Base-by-base conservation (phyloP, 2,113 vertebrate species). In the Passerina amoena region DNA sequence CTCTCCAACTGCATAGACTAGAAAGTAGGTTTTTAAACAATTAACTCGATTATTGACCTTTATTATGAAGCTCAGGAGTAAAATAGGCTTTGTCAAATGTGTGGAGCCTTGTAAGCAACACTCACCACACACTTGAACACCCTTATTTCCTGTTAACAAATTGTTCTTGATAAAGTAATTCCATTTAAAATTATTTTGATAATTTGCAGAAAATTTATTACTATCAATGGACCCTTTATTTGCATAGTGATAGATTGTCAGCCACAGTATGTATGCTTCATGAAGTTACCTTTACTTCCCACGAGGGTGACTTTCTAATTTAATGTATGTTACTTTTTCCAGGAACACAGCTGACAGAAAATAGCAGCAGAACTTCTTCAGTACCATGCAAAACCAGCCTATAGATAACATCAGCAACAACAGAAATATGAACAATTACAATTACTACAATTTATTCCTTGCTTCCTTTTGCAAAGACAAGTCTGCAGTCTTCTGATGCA, bases 81-180 rank as follows among this genome's bases (percentile, higher is more conserved):
- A 19, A 82, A 59, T 5, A 63, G 47, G 28, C 6, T 66, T 15
- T 68, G 35, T 25, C 72, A 84, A 90, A 92, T 11, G 15, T 2
- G 1, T 61, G 19, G 0, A 1, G 31, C 1, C 0, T 13, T 66
- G 35, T 56, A 85, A 76, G 38, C 59, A 92, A 37, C 31, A 25
- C 6, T 64, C 40, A 76, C 65, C 0, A 5, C 12, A 53, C 3
- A 53, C 56, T 42, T 68, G 5, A 85, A 28, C 1, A 2, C 18
- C 50, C 31, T 66, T 40, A 82, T 64, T 82, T 72, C n/a, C 54
- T 61, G 21, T 38, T 65, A 92, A 59, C 6, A 76, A 69, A 48
- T 44, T 77, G 9, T 27, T 88, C 68, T 42, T 76, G 33, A 75
- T 71, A 31, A 2, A 3, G 1, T 61, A 48, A 35, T 48, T 86